Conservation (phyloP, 2,113 vertebrate genomes). For the Tretioscincus oriximinensis region DNA sequence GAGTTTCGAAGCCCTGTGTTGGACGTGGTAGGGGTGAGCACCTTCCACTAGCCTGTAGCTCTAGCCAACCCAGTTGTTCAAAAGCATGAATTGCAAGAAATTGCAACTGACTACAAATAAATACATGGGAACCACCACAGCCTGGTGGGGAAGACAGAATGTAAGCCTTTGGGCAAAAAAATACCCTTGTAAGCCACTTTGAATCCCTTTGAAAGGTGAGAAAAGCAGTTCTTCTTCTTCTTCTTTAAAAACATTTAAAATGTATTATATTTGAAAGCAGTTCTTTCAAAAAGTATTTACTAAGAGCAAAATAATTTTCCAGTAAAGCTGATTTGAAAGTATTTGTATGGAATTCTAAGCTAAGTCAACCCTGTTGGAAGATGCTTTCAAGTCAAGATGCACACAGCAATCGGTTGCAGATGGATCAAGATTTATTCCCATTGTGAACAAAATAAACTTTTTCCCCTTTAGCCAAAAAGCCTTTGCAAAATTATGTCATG, state of each 20-base stretch:
- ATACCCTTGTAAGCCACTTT: no score
- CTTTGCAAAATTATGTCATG: neutral
- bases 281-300: neutral
- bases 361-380: neutral
- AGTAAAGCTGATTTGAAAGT: neutral
- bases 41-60: no score
- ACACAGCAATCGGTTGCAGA: neutral
- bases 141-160: no score
- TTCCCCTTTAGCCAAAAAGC: neutral
- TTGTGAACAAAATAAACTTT: conserved; percentile 14
- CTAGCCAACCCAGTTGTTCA: no score
- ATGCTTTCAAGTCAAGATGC: neutral
- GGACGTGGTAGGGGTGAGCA: no score
- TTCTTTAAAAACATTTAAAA: neutral
- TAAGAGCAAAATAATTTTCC: neutral
- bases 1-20: no score
- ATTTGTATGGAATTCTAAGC: neutral
- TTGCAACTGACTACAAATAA: no score
- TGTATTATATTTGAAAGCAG: neutral
- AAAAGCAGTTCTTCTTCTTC: no score
- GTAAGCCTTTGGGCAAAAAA: no score
- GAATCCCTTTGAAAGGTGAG: no score
- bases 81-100: no score
- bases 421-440: conserved; percentile 2
- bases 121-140: no score